phyloP scores from a whole-genome alignment of 2,113 vertebrate genomes.

The Columbina picui region DNA sequence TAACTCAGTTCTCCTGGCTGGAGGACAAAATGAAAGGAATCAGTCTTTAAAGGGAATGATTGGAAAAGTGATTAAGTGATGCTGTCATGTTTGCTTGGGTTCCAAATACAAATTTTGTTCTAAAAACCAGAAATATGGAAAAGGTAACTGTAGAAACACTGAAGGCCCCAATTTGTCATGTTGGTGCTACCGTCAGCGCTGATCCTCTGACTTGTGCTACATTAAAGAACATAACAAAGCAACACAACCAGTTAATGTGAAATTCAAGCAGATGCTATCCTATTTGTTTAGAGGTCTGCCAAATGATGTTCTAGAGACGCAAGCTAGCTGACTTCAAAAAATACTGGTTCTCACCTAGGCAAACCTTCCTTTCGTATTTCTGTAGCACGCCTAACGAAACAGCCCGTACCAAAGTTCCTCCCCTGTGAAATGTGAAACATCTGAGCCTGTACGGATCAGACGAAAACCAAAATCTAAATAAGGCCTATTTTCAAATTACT shows the following conservation, averaged over 20 bases:
- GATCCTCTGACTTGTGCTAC: neutral
- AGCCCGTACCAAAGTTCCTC: neutral
- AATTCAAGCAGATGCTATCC: neutral
- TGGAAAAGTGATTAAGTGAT: conserved; percentile 12
- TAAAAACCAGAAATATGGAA: neutral
- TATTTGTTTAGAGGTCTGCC: neutral
- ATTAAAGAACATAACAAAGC: neutral
- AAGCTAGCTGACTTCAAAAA: neutral
- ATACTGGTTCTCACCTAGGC: neutral
- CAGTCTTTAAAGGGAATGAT: neutral
- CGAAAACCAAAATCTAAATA: neutral
- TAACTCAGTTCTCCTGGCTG: conserved; percentile 41
- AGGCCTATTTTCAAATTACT: neutral
- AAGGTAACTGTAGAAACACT: neutral
- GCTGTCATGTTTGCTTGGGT: neutral
- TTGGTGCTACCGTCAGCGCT: neutral
- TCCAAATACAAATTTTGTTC: neutral
- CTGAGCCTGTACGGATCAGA: neutral
- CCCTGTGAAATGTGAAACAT: neutral
- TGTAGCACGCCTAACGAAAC: neutral
- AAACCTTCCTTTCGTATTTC: neutral
- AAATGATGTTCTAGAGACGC: neutral
- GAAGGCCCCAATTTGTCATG: neutral
- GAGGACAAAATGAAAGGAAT: conserved; percentile 13
- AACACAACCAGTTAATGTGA: neutral